Conservation (phyloP, 92 coral and sea anemone species). For the Phenganax stokvisi region DNA sequence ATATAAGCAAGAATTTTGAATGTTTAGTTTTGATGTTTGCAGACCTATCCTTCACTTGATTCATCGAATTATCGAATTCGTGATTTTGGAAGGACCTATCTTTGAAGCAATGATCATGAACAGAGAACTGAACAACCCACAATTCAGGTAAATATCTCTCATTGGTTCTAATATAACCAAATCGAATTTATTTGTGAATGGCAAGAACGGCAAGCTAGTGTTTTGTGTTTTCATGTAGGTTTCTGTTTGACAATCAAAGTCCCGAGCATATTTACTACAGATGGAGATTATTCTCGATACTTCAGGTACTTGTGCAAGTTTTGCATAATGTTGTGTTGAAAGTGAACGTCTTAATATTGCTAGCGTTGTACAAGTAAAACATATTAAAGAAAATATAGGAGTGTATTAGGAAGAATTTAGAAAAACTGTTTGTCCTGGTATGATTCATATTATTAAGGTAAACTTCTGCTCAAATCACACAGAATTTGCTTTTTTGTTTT, state of each 20-base stretch:
- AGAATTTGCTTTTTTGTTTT: no score
- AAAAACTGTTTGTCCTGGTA: neutral
- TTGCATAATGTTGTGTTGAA: neutral
- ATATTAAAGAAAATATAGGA: no score
- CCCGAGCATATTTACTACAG: constrained; percentile 87
- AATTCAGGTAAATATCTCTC: constrained; percentile 59
- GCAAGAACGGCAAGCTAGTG: neutral
- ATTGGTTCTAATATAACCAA: neutral
- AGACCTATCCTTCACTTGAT: constrained; percentile 77
- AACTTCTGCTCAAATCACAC: no score
- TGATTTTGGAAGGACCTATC: constrained; percentile 98
- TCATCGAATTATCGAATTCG: constrained; percentile 95
- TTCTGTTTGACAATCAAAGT: constrained; percentile 91
- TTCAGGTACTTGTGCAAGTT: constrained; percentile 56
- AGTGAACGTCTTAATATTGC: neutral
- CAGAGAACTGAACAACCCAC: constrained; percentile 85
- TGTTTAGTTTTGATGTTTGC: constrained; percentile 38
- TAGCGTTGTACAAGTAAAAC: no score
- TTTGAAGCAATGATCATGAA: constrained; percentile 99
- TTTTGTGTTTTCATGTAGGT: constrained; percentile 44
- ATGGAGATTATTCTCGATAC: constrained; percentile 89
- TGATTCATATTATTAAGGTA: neutral
- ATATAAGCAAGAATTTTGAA: constrained; percentile 48
- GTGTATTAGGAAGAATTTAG: no score
- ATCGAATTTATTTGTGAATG: neutral